These are phyloP conservation scores for Megaceryle maxima DNA, from an alignment of 2,113 vertebrate species.

Conservation along the genomic window DNA sequence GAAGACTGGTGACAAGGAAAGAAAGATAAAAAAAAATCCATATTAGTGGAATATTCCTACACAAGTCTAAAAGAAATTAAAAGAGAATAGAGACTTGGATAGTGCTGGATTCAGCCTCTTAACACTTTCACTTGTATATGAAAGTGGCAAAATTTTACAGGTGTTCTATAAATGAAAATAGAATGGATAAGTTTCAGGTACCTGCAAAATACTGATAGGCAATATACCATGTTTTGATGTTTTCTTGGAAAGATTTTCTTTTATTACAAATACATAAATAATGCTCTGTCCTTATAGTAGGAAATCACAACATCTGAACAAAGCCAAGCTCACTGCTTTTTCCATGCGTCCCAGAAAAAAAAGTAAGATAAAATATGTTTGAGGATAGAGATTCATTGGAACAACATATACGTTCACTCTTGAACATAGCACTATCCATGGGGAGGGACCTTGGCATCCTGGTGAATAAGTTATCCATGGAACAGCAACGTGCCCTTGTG, in stretches of 20 bases:
- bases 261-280: not conserved
- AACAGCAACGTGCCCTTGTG: no score
- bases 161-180: not conserved
- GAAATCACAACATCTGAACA: not conserved
- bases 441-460: no score
- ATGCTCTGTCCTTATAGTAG: not conserved
- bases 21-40: not conserved
- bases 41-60: not conserved
- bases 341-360: not conserved
- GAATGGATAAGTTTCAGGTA: not conserved
- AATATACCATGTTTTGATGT: not conserved
- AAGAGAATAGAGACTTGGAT: not conserved
- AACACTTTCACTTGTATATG: not conserved
- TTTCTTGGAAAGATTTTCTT: not conserved
- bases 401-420: not conserved
- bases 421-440: not conserved
- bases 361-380: not conserved
- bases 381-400: not conserved
- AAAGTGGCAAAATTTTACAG: not conserved
- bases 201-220: not conserved
- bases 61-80: not conserved
- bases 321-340: not conserved
- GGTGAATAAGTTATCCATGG: no score
- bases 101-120: not conserved
- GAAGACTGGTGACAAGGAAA: not conserved